phyloP scores from a whole-genome alignment of 2,113 vertebrate species.

The Chloebia gouldiae region DNA sequence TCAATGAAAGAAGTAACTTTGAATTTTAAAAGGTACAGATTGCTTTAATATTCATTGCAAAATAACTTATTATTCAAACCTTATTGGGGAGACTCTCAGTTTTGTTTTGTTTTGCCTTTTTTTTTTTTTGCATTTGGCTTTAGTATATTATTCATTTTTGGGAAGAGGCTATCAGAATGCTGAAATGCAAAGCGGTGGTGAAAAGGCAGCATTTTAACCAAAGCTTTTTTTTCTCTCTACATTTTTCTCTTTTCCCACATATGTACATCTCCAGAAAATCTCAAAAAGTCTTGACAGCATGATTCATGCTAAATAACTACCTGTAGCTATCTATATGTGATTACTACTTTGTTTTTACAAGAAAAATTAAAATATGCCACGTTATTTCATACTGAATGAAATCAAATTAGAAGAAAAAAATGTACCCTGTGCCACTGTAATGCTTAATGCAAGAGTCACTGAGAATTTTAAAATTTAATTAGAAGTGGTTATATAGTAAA shows the following conservation, averaged over 20 bases:
- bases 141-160: slow-evolving; percentile 74
- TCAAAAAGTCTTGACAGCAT: not conserved
- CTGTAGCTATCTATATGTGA: not conserved
- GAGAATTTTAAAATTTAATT: slow-evolving; percentile 76
- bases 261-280: not conserved
- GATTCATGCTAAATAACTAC: slow-evolving; percentile 36
- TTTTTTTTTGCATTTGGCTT: slow-evolving; percentile 24
- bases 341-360: not conserved
- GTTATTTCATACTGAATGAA: not conserved
- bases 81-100: slow-evolving; percentile 76
- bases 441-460: slow-evolving; percentile 57
- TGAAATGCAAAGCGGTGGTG: slow-evolving; percentile 45
- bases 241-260: not conserved
- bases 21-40: slow-evolving; percentile 99
- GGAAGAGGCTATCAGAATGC: slow-evolving; percentile 33
- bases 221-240: not conserved
- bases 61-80: slow-evolving; percentile 97
- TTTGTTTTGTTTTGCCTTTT: slow-evolving; percentile 74
- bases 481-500: slow-evolving; percentile 76
- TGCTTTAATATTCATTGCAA: slow-evolving; percentile 97
- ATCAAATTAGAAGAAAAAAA: slow-evolving; percentile 38
- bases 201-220: slow-evolving; percentile 6
- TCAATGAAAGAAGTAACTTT: slow-evolving; percentile 88
- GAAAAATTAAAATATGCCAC: not conserved
- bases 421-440: slow-evolving; percentile 6